phyloP scores from a whole-genome alignment of 92 coral and sea anemone genomes.

The Blastomussa wellsi region DNA sequence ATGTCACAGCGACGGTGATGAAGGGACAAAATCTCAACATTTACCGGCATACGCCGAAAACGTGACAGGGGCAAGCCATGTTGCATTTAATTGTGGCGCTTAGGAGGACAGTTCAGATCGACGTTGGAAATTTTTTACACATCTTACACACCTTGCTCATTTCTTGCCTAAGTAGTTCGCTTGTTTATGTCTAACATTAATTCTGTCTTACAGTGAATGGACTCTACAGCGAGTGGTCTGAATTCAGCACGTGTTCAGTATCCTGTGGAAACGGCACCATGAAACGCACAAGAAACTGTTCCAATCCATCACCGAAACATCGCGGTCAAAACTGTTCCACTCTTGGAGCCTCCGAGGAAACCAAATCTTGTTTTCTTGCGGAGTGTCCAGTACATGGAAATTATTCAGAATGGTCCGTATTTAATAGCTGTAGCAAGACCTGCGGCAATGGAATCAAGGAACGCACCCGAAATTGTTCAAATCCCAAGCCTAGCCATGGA shows the following conservation, averaged over 20 bases:
- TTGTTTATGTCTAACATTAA: neutral
- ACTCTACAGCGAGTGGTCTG: conserved; percentile 79
- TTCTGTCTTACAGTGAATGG: conserved; percentile 66
- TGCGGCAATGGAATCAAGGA: conserved; percentile 67
- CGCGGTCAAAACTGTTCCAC: conserved; percentile 76
- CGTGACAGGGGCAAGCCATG: no score
- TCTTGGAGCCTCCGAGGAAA: conserved; percentile 56
- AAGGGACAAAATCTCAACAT: no score
- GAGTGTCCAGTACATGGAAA: conserved; percentile 77
- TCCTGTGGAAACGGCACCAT: conserved; percentile 80
- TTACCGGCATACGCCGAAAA: no score
- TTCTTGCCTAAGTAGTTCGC: neutral
- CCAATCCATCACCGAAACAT: conserved; percentile 73
- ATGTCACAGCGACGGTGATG: no score
- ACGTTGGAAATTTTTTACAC: neutral
- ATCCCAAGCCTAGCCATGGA: conserved; percentile 66
- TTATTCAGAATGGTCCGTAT: conserved; percentile 69
- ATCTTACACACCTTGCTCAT: no score
- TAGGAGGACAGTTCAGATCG: no score
- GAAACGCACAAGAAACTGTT: conserved; percentile 69
- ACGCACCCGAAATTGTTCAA: conserved; percentile 63
- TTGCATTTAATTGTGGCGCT: no score
- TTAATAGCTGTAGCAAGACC: conserved; percentile 61
- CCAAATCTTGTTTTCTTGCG: conserved; percentile 39
- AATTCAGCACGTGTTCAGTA: conserved; percentile 71